Evolutionary conservation across 2,113 vertebrate species (phyloP), one percentile per base, ranked within the genome.

Genomic region (Ictalurus furcatus): DNA sequence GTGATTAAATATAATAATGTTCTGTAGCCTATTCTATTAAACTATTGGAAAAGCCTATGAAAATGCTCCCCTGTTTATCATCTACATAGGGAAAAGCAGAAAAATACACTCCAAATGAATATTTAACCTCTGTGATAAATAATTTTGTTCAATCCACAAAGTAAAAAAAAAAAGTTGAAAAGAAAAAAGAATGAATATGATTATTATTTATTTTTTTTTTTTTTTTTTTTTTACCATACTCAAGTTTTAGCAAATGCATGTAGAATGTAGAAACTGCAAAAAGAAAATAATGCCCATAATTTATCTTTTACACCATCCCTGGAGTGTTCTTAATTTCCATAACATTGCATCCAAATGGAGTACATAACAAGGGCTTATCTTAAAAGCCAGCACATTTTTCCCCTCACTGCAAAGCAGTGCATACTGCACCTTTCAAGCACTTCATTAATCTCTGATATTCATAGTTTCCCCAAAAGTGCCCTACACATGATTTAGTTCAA

Each of bases 291-390:
- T 88, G 73, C 30, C 74, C 58, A 48, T 84, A 86, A 87, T 88
- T 88, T 79, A 88, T 84, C 88, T 91, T 61, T 73, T n/a, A 63
- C 82, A 71, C 74, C 67, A 88, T 86, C 84, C 84, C 79, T 30
- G 40, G 88, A 87, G 82, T 71, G 44, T 84, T 83, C 82, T 80
- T 86, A 58, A 88, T 88, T 80, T 88, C 78, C 84, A 52, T 84
- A 88, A 81, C 37, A 80, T 37, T 63, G 85, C 84, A 71, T 71
- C 79, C 21, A 61, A 87, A 80, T 65, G 52, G 40, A n/a, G 37
- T 67, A 84, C 30, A 80, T 80, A 87, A 84, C 30, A 74, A 88
- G 65, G 58, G 40, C 65, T 87, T 86, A 86, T 83, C 84, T 90
- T 79, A 90, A 91, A 88, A 91, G 74, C 86, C 44, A 83, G 84